phyloP scores from a whole-genome alignment of 2,888 invertebrate genomes.

The Cordilura impudica region DNA sequence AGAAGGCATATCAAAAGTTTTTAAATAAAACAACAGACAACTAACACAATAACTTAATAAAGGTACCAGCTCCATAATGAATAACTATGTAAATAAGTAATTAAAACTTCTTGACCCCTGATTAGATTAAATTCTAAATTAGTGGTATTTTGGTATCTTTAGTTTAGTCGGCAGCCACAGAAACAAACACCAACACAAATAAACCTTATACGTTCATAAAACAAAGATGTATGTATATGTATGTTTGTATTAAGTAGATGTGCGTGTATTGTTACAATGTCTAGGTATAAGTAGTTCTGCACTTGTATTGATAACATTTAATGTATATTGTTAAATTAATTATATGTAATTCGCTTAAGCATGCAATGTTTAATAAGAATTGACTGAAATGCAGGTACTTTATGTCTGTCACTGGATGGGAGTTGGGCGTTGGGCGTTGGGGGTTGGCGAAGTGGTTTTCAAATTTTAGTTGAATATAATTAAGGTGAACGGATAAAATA shows the following conservation, averaged over 20 bases:
- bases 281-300: conserved; percentile 5
- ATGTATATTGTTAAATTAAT: conserved; percentile 55
- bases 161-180: neutral
- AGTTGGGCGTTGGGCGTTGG: neutral
- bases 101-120: conserved; percentile 53
- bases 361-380: conserved; percentile 26
- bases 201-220: neutral
- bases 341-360: conserved; percentile 53
- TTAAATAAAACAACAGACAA: conserved; percentile 1
- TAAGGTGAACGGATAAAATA: too few species aligned
- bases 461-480: too few species aligned
- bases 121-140: conserved; percentile 49
- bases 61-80: conserved; percentile 32
- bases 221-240: neutral
- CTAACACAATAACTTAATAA: conserved; percentile 2
- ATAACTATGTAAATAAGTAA: conserved; percentile 51
- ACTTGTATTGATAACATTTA: conserved; percentile 46
- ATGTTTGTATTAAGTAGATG: neutral
- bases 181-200: neutral
- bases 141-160: conserved; percentile 38
- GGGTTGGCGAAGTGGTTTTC: neutral
- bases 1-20: too few species aligned
- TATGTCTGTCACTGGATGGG: neutral
- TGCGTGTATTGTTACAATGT: neutral
- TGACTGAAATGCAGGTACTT: neutral